These are phyloP conservation scores for Athalia cordata DNA, from an alignment of 2,888 invertebrate genomes.

Conservation along the genomic window DNA sequence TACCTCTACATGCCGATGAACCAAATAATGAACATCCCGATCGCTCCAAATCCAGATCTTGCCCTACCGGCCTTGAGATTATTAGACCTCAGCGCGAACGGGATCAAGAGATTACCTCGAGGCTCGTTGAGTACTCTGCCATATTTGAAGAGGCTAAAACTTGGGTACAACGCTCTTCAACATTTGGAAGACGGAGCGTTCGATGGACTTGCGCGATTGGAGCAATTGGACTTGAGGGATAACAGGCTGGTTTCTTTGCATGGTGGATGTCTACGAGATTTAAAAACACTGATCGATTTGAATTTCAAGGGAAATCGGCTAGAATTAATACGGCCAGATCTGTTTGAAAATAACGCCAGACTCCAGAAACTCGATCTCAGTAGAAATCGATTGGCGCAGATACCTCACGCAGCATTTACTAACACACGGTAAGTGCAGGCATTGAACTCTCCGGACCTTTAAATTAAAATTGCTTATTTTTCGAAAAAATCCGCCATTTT, in stretches of 20 bases:
- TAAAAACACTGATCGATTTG: constrained; percentile 81
- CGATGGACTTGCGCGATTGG: constrained; percentile 81
- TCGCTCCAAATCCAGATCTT: constrained; percentile 80
- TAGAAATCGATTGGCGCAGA: constrained; percentile 82
- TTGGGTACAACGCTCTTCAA: constrained; percentile 84
- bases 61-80: constrained; percentile 84
- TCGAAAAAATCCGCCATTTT: too few species aligned
- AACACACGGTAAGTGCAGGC: constrained; percentile 68
- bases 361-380: constrained; percentile 84
- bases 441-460: not conserved
- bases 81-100: constrained; percentile 85
- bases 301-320: constrained; percentile 87
- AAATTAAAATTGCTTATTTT: not conserved
- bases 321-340: constrained; percentile 81
- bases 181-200: constrained; percentile 83
- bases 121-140: constrained; percentile 81
- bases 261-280: constrained; percentile 79
- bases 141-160: constrained; percentile 81
- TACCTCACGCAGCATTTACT: constrained; percentile 80
- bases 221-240: constrained; percentile 84
- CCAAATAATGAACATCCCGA: constrained; percentile 81
- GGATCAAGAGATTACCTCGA: constrained; percentile 81
- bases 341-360: constrained; percentile 80
- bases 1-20: constrained; percentile 84
- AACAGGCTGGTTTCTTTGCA: constrained; percentile 83